phyloP scores from a whole-genome alignment of 64 coral and sea anemone genomes.

The Pocillopora verrucosa region DNA sequence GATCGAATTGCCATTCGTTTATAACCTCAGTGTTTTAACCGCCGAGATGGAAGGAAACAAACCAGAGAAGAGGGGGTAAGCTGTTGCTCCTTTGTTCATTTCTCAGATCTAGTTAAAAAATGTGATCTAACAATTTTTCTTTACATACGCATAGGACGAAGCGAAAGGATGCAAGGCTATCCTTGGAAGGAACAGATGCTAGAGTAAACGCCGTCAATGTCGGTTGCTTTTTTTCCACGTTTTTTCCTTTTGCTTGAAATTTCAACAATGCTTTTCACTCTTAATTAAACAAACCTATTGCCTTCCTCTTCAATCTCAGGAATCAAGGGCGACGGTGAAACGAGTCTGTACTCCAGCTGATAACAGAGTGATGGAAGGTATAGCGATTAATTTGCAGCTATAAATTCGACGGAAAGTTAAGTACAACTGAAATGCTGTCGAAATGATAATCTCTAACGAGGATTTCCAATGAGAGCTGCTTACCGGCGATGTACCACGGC shows the following conservation, averaged over 20 bases:
- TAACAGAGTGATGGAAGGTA: constrained; percentile 29
- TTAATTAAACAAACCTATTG: neutral
- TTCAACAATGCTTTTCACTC: neutral
- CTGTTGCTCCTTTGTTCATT: neutral
- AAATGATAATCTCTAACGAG: too few relatives aligned
- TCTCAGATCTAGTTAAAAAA: neutral
- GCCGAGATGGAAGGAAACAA: neutral
- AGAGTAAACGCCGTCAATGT: neutral
- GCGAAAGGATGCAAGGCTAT: neutral
- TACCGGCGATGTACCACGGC: too few relatives aligned
- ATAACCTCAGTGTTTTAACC: neutral
- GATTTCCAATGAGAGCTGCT: too few relatives aligned
- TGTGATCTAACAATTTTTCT: neutral
- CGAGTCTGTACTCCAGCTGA: constrained; percentile 24
- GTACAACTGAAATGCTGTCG: too few relatives aligned
- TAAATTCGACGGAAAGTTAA: neutral
- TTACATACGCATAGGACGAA: neutral
- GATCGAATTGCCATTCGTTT: neutral
- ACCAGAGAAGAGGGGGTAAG: neutral
- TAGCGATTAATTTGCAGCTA: neutral
- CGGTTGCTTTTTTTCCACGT: neutral
- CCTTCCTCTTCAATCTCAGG: neutral
- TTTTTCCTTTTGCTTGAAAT: neutral
- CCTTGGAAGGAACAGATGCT: neutral
- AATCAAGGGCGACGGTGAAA: neutral